These are phyloP conservation scores for Pipistrellus pygmaeus DNA, from an alignment of 2,797 vertebrate genomes.

Conservation along the genomic window DNA sequence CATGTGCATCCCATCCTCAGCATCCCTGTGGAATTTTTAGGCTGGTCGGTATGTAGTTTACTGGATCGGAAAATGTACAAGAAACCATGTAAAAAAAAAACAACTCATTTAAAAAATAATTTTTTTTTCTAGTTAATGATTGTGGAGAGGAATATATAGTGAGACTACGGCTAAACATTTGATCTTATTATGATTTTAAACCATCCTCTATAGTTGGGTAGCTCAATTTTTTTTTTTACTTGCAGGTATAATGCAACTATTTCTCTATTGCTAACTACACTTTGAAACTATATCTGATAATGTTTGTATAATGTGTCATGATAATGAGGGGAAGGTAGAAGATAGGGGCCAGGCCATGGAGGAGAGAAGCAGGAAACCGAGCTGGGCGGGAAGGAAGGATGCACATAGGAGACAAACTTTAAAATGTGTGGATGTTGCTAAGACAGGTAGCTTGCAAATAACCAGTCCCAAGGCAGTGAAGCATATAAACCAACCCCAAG, in stretches of 20 bases:
- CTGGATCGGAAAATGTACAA: not conserved
- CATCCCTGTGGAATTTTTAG: not conserved
- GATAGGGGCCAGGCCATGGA: too few relatives aligned
- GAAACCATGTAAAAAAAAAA: not conserved
- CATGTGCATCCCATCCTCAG: not conserved
- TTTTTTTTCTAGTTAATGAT: slow-evolving; percentile 13
- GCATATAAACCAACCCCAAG: too few relatives aligned
- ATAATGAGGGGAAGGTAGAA: not conserved
- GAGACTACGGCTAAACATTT: slow-evolving; percentile 1
- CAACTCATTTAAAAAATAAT: slow-evolving; percentile 1
- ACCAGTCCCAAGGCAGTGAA: too few relatives aligned
- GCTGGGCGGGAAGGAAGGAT: too few relatives aligned
- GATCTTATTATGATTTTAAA: not conserved
- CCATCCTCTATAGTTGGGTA: not conserved
- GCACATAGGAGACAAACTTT: too few relatives aligned
- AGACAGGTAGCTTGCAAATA: too few relatives aligned
- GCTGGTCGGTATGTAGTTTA: not conserved
- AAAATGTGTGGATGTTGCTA: too few relatives aligned
- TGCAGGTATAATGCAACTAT: not conserved
- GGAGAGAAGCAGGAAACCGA: too few relatives aligned
- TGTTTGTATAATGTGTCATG: not conserved
- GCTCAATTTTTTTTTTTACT: not conserved
- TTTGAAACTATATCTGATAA: not conserved
- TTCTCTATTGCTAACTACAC: not conserved
- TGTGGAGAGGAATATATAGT: not conserved